Conservation (phyloP, 2,113 vertebrate species). For the Corythoichthys haematopterus region DNA sequence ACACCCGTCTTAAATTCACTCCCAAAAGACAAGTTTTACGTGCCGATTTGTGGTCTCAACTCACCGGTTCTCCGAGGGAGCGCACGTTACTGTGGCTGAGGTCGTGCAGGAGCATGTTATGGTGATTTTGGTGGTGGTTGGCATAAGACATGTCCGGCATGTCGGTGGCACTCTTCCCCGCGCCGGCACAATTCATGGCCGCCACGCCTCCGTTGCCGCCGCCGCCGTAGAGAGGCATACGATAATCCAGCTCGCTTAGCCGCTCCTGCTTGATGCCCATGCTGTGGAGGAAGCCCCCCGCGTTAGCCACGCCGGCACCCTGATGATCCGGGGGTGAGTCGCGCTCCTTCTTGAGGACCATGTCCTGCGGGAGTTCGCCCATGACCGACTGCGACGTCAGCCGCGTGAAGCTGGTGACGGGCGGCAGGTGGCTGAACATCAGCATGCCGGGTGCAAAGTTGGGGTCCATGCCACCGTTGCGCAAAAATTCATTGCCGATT, state of each 20-base stretch:
- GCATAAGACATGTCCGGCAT: conserved; percentile 79
- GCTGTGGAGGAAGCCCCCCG: conserved; percentile 82
- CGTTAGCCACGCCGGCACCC: conserved; percentile 32
- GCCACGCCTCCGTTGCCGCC: conserved; percentile 67
- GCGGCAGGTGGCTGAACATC: conserved; percentile 96
- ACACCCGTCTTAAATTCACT: neutral
- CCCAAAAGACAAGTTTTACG: neutral
- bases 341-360: conserved; percentile 94
- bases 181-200: conserved; percentile 57
- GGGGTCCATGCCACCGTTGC: conserved; percentile 89
- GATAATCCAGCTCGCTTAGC: conserved; percentile 83
- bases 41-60: neutral
- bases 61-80: conserved; percentile 52
- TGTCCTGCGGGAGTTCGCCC: conserved; percentile 82
- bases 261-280: conserved; percentile 95
- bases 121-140: conserved; percentile 73
- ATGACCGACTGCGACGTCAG: conserved; percentile 81
- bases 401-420: conserved; percentile 93
- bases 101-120: conserved; percentile 87
- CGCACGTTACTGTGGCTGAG: conserved; percentile 78
- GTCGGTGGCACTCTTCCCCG: conserved; percentile 73
- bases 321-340: conserved; percentile 79
- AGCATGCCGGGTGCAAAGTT: conserved; percentile 87
- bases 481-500: conserved; percentile 87
- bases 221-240: conserved; percentile 72